Evolutionary conservation across 2,113 vertebrate species (phyloP), one percentile per base, ranked within the genome.

Genomic region (Morone saxatilis): DNA sequence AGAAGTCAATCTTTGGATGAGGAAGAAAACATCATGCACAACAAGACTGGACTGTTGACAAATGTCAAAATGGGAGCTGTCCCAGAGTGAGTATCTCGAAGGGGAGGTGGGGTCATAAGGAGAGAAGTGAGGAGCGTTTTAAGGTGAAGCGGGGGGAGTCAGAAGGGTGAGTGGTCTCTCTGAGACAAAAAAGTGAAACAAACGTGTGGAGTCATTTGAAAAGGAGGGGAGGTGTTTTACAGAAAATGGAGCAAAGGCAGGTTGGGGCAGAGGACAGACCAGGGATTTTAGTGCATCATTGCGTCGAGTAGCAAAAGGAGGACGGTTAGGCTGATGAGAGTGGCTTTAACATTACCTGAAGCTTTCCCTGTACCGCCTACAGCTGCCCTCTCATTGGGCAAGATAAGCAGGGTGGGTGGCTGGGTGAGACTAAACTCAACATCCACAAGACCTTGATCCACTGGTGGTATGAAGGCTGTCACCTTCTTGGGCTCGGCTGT

Each of bases 321-420:
- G 83, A 85, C 63, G 50, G 89, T 93, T 92, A 93, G 80, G 86
- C 86, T 88, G 85, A 91, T 83, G 57, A 92, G 57, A 89, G 83
- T 81, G 85, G 80, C 77, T 85, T 87, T 84, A 88, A 91, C 87
- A 79, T 94, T 94, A 95, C 93, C 94, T 89, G 96, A 93, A 40
- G 76, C 51, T 83, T 85, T 94, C 83, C 88, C 54, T 1, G 95
- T 84, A 0, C 91, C 87, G 69, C 95, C 95, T 14, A 96, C 83
- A 75, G 95, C 96, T 85, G 96, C 95, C 50, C 95, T 93, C 78
- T 96, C 96, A 19, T 95, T 96, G 91, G 96, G 96, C 85, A 95
- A 89, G 70, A 88, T 88, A 10, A 93, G 94, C 86, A 78, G 92
- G 67, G 88, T 89, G 83, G 25, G 90, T 40, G 81, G 90, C 62